Percentiles rank a stretch among this genome's conserved stretches.
Evolutionary conservation across 2,797 vertebrate species (phyloP).

Genomic region (Balearica regulorum): DNA sequence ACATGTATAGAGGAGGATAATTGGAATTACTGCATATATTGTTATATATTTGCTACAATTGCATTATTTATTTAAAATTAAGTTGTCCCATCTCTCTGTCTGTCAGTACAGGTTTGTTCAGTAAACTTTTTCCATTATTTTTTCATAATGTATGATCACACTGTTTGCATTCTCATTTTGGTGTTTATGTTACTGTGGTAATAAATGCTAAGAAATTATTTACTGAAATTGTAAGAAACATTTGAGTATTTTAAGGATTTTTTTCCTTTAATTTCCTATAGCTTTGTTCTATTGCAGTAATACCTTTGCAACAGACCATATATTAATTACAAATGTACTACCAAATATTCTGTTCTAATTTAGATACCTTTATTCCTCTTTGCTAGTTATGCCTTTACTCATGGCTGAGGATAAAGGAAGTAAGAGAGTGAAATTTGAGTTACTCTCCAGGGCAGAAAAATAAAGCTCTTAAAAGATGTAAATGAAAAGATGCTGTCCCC

Average conservation of each 20-base stretch:
- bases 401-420: background rate
- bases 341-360: background rate
- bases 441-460: background rate
- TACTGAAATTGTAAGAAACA: background rate
- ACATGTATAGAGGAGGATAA: background rate
- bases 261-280: background rate
- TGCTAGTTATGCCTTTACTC: background rate
- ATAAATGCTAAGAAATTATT: background rate
- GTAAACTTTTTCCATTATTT: background rate
- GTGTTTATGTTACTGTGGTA: background rate
- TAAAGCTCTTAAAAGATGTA: background rate
- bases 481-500: background rate
- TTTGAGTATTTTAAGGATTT: background rate
- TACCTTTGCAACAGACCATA: background rate
- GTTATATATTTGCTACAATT: background rate
- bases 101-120: background rate
- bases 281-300: background rate
- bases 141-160: background rate
- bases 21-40: background rate
- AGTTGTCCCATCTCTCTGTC: background rate
- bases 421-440: background rate
- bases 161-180: background rate
- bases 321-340: background rate
- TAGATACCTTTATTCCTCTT: background rate
- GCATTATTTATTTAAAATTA: background rate